Evolutionary conservation across 2,888 invertebrate genomes (phyloP).

Genomic region (Ornithoptera priamus): DNA sequence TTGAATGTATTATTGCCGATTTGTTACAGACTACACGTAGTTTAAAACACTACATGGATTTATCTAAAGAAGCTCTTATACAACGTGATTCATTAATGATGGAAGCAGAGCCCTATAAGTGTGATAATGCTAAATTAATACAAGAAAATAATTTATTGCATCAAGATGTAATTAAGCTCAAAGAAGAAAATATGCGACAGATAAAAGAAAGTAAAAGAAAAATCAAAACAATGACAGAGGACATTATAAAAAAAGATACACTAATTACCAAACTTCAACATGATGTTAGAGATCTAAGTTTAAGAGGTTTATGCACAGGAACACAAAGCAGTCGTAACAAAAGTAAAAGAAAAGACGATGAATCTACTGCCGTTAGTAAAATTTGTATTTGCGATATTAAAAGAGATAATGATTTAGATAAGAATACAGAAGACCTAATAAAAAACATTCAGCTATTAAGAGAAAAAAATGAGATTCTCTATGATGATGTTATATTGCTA

Average conservation of each 20-base stretch:
- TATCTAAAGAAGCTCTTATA: constrained; percentile 85
- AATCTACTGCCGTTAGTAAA: constrained; percentile 40
- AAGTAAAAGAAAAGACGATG: constrained; percentile 58
- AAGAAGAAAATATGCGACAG: constrained; percentile 82
- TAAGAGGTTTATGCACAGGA: constrained; percentile 70
- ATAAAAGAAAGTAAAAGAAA: constrained; percentile 81
- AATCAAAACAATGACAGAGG: constrained; percentile 81
- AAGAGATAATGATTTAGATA: constrained; percentile 55
- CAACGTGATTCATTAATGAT: constrained; percentile 85
- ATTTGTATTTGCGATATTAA: constrained; percentile 55
- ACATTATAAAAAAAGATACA: constrained; percentile 78
- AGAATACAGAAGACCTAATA: constrained; percentile 66
- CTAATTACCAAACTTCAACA: constrained; percentile 66
- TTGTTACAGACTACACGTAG: constrained; percentile 93
- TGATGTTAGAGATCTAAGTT: constrained; percentile 66
- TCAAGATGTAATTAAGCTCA: constrained; percentile 81
- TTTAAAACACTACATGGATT: constrained; percentile 89
- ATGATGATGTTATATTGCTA: constrained; percentile 63
- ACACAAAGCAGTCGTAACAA: constrained; percentile 70
- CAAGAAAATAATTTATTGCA: constrained; percentile 88
- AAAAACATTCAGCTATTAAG: constrained; percentile 67
- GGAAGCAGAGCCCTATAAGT: constrained; percentile 88
- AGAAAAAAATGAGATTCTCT: constrained; percentile 61
- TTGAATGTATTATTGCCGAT: constrained; percentile 89
- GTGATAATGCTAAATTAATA: constrained; percentile 87